These are phyloP conservation scores for Melanaphis sacchari DNA, from an alignment of 1,140 invertebrate genomes.

Conservation along the genomic window DNA sequence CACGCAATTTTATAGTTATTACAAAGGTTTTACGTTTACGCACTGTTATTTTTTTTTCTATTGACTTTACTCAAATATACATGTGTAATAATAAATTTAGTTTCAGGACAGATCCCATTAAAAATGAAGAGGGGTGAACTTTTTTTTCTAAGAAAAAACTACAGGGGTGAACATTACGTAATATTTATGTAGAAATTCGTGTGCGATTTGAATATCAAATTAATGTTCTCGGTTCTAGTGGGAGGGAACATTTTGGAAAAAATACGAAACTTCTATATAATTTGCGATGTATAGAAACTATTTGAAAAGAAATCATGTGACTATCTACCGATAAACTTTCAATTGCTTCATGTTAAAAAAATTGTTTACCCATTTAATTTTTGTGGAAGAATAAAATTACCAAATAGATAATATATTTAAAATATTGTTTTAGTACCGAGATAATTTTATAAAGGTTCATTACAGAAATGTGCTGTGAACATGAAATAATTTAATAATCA, in stretches of 20 bases:
- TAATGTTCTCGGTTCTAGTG: neutral
- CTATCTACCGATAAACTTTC: neutral
- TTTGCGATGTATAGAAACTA: neutral
- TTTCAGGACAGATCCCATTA: neutral
- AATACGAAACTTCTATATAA: neutral
- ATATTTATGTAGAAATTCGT: conserved; percentile 40
- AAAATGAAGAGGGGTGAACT: neutral
- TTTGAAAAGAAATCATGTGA: neutral
- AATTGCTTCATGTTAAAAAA: neutral
- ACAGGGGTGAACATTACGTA: neutral
- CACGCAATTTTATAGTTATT: neutral
- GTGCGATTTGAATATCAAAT: conserved; percentile 53
- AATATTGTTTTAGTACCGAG: neutral
- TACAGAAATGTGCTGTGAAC: neutral
- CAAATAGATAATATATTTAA: neutral
- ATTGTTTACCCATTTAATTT: neutral
- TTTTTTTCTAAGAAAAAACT: neutral
- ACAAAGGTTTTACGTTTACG: neutral
- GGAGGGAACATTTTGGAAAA: neutral
- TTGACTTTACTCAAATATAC: neutral
- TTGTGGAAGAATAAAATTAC: neutral
- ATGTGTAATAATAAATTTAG: conserved; percentile 34
- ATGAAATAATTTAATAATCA: neutral
- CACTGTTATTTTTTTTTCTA: neutral
- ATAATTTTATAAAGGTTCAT: neutral